Evolutionary conservation across 2,113 vertebrate genomes (phyloP).

Genomic region (Phainopepla nitens): DNA sequence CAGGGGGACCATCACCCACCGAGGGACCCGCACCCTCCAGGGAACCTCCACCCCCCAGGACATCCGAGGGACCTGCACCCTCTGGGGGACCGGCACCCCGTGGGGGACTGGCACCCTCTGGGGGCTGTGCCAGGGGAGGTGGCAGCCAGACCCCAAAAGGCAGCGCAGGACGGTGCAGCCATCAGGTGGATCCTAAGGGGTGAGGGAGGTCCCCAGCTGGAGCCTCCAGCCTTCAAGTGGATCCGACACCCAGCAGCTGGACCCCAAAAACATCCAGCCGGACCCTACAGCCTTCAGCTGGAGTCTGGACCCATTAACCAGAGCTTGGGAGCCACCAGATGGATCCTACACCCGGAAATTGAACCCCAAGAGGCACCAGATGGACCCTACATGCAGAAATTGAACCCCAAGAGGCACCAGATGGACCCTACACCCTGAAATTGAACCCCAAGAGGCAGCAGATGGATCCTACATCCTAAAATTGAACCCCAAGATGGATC

Average conservation of each 20-base stretch:
- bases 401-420: too few relatives aligned
- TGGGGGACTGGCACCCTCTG: too few relatives aligned
- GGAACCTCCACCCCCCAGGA: too few relatives aligned
- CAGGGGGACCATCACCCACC: too few relatives aligned
- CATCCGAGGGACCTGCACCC: too few relatives aligned
- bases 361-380: background rate
- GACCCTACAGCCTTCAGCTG: background rate
- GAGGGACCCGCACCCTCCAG: too few relatives aligned
- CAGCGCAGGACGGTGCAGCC: background rate
- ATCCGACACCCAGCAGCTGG: fast-evolving
- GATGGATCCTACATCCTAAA: background rate
- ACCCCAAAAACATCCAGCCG: background rate
- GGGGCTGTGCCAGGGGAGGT: background rate
- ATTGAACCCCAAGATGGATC: background rate
- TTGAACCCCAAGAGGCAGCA: too few relatives aligned
- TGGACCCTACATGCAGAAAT: too few relatives aligned
- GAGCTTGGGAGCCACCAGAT: background rate
- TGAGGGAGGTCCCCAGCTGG: background rate
- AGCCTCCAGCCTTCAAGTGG: background rate
- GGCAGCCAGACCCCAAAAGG: background rate
- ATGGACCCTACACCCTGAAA: too few relatives aligned
- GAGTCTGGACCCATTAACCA: background rate
- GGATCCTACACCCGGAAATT: background rate
- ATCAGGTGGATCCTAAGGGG: background rate
- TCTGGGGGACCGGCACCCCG: too few relatives aligned